Conservation (phyloP, 2,888 invertebrate species). For the Eilema sororculum region DNA sequence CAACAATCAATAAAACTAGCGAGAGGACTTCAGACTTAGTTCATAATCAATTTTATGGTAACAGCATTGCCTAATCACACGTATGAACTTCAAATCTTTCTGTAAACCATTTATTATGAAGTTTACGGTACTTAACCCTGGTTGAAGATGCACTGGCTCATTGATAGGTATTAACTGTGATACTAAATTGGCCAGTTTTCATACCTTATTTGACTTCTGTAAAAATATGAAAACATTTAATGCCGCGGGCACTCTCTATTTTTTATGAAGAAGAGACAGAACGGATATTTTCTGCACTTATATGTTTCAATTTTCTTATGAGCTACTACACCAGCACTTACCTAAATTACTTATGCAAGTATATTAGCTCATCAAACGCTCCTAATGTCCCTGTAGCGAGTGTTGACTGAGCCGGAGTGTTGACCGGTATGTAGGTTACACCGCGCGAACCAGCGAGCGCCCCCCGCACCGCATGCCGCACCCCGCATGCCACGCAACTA, state of each 20-base stretch:
- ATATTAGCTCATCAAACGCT: constrained; percentile 70
- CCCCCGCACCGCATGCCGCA: constrained; percentile 50
- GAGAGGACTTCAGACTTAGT: not conserved
- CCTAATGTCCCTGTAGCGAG: constrained; percentile 86
- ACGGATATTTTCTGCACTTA: not conserved
- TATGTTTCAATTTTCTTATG: not conserved
- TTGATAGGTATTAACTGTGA: not conserved
- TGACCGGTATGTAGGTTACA: constrained; percentile 87
- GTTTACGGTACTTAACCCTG: not conserved
- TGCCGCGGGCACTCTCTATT: not conserved
- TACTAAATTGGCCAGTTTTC: not conserved
- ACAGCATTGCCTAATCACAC: not conserved
- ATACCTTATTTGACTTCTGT: not conserved
- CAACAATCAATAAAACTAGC: not conserved
- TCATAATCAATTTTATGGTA: too few relatives aligned
- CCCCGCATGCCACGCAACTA: constrained; percentile 72
- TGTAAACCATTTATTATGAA: not conserved
- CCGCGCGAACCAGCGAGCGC: constrained; percentile 77
- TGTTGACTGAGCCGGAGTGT: constrained; percentile 87
- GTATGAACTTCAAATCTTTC: not conserved
- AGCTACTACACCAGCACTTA: constrained; percentile 28
- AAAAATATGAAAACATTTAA: not conserved
- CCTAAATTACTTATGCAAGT: constrained; percentile 63
- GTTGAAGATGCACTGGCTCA: not conserved
- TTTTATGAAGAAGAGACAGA: not conserved